These are phyloP conservation scores for Oasisia sp. DNA, from an alignment of 2,888 invertebrate species.

Conservation along the genomic window DNA sequence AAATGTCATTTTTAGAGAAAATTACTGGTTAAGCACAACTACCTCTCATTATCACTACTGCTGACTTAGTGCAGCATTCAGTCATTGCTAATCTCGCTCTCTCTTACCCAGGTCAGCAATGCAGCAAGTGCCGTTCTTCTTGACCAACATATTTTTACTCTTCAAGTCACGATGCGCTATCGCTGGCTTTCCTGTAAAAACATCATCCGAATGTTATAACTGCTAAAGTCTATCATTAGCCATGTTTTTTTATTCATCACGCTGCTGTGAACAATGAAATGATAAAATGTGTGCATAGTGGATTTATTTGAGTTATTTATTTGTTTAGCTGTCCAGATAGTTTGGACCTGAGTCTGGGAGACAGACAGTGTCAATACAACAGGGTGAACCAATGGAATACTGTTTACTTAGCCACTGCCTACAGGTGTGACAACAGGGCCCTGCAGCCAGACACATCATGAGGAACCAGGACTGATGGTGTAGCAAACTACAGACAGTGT, in stretches of 20 bases:
- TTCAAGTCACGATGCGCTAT: conserved; percentile 98
- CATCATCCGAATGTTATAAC: background rate
- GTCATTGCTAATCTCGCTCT: background rate
- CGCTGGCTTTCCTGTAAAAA: conserved; percentile 84
- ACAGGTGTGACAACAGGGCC: too few species aligned
- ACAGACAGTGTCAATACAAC: background rate
- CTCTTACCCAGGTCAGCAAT: conserved; percentile 90
- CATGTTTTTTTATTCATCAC: too few species aligned
- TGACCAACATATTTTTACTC: conserved; percentile 96
- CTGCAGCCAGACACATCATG: too few species aligned
- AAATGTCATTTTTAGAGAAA: too few species aligned
- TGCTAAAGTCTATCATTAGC: background rate
- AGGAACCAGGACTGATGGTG: too few species aligned
- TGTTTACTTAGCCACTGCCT: background rate
- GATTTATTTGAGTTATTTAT: background rate
- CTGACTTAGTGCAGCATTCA: background rate
- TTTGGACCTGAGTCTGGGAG: background rate
- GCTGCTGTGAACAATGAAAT: too few species aligned
- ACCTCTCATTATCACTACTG: too few species aligned
- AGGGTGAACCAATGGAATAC: background rate
- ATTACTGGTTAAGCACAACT: too few species aligned
- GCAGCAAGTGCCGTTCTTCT: conserved; percentile 86
- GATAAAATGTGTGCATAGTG: background rate
- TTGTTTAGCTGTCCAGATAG: background rate
- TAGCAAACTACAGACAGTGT: too few species aligned